A percentile compares a stretch with the other conserved stretches of the same genome.
Conservation (phyloP, 2,797 vertebrate species). For the Carapus acus region DNA sequence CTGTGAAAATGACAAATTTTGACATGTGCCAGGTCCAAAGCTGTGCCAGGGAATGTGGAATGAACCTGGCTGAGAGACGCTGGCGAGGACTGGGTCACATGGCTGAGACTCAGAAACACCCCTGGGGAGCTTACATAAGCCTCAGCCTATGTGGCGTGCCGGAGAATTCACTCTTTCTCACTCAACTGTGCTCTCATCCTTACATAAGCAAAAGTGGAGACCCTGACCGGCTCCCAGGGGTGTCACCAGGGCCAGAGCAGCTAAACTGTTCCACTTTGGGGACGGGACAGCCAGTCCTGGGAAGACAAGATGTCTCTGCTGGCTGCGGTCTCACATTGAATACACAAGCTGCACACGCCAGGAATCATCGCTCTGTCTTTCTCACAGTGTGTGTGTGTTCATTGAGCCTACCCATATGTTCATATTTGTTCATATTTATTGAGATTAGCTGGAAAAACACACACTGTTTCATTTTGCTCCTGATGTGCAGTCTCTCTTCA, state of each 20-base stretch:
- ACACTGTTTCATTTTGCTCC: slow-evolving; percentile 11
- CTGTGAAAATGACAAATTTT: background rate
- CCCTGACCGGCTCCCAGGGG: slow-evolving; percentile 22
- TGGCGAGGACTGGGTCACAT: background rate
- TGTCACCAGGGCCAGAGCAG: slow-evolving; percentile 24
- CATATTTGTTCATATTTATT: slow-evolving; percentile 64
- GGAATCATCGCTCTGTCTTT: slow-evolving; percentile 25
- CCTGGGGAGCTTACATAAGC: slow-evolving; percentile 30
- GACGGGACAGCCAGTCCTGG: slow-evolving; percentile 35
- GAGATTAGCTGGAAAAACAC: slow-evolving; percentile 53
- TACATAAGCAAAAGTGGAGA: slow-evolving; percentile 31
- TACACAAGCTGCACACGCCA: slow-evolving; percentile 24
- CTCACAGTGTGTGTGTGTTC: slow-evolving; percentile 5
- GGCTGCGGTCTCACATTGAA: slow-evolving; percentile 32
- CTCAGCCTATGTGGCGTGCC: slow-evolving; percentile 10
- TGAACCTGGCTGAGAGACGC: background rate
- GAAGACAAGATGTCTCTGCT: slow-evolving; percentile 42
- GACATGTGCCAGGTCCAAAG: background rate
- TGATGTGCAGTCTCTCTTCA: no score
- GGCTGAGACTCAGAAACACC: background rate
- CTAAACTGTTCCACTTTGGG: slow-evolving; percentile 27
- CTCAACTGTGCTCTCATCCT: slow-evolving; percentile 8
- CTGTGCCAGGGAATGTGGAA: slow-evolving; percentile 1
- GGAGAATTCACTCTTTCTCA: slow-evolving; percentile 22
- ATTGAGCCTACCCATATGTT: slow-evolving; percentile 56